These are phyloP conservation scores for Actinia tenebrosa DNA, from an alignment of 64 coral and sea anemone species.

Conservation along the genomic window DNA sequence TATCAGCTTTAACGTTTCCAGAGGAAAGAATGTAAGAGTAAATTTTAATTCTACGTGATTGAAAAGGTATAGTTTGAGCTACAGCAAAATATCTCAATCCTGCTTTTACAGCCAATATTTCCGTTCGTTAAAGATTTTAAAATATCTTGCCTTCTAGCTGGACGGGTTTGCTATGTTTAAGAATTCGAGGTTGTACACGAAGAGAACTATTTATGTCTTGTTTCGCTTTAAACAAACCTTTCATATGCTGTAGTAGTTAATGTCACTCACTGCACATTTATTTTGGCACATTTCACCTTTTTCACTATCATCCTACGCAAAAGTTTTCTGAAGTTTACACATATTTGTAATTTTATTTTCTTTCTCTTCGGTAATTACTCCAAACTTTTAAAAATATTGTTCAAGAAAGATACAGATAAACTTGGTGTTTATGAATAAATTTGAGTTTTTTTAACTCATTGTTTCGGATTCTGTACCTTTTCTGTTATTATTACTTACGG, in stretches of 20 bases:
- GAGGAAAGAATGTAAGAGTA: not conserved
- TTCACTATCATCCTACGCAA: not conserved
- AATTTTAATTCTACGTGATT: not conserved
- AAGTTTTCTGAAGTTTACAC: constrained; percentile 7
- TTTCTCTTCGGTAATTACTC: not conserved
- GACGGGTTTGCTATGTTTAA: not conserved
- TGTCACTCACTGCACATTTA: not conserved
- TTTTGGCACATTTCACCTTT: not conserved
- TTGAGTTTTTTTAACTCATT: not conserved
- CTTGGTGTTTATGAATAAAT: not conserved
- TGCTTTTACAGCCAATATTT: not conserved
- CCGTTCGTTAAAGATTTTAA: not conserved
- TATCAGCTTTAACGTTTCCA: not conserved
- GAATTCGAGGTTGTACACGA: not conserved
- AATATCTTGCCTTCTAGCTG: not conserved
- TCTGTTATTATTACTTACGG: not conserved
- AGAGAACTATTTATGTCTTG: not conserved
- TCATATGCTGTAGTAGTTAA: not conserved
- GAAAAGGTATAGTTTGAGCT: not conserved
- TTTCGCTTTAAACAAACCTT: not conserved
- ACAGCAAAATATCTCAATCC: not conserved
- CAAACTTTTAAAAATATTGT: not conserved
- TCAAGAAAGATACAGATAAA: not conserved
- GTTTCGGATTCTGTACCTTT: not conserved
- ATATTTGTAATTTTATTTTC: not conserved